Percentiles rank a stretch among this genome's conserved stretches.
Evolutionary conservation across 2,797 vertebrate genomes (phyloP).

Genomic region (Phrynocephalus guinanensis): DNA sequence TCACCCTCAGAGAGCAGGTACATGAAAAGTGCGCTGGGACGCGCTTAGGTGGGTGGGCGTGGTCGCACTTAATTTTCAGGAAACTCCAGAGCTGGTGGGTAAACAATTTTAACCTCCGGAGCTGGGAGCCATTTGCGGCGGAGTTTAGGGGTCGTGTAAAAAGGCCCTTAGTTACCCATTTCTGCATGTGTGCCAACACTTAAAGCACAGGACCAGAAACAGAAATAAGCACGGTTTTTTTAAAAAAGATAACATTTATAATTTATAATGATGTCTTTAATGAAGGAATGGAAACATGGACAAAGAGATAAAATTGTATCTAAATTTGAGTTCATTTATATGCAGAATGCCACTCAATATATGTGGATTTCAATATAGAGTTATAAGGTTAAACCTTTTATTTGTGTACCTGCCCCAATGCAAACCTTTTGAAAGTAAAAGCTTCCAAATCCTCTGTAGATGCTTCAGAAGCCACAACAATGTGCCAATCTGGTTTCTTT

Average conservation of each 20-base stretch:
- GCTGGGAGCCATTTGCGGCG: no score
- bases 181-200: not conserved
- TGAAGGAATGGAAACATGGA: slow-evolving; percentile 16
- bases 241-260: not conserved
- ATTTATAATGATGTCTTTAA: not conserved
- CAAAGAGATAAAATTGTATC: slow-evolving; percentile 45
- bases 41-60: no score
- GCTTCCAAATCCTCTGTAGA: slow-evolving; percentile 31
- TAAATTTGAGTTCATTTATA: slow-evolving; percentile 35
- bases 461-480: slow-evolving; percentile 19
- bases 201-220: not conserved
- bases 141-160: no score
- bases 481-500: slow-evolving; percentile 20
- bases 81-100: no score
- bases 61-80: no score
- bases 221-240: not conserved
- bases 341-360: slow-evolving; percentile 14
- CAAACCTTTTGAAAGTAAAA: slow-evolving; percentile 35
- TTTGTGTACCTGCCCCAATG: no score
- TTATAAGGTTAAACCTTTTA: slow-evolving; percentile 17
- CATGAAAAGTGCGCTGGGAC: no score
- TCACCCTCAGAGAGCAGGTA: no score
- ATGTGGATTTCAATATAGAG: slow-evolving; percentile 41
- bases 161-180: not conserved
- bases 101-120: no score